Percentiles rank a stretch among this genome's conserved stretches.
Evolutionary conservation across 2,113 vertebrate genomes (phyloP).

Genomic region (Oxyruncus cristatus): DNA sequence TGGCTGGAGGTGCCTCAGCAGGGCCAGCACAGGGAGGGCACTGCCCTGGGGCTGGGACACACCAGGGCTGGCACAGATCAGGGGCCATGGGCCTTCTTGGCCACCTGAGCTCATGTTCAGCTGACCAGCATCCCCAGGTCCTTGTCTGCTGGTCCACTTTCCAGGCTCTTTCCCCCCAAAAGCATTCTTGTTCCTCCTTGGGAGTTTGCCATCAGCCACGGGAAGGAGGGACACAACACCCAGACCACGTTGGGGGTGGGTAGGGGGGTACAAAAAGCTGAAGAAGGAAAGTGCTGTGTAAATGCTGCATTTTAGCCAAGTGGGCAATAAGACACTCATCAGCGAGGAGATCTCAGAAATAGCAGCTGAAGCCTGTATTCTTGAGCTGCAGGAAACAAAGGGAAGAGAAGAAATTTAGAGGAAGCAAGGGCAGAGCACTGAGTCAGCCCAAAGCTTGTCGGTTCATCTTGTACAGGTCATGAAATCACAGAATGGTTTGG

Average conservation of each 20-base stretch:
- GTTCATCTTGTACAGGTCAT: not conserved
- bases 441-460: not conserved
- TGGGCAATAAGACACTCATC: not conserved
- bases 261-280: not conserved
- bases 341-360: not conserved
- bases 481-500: not conserved
- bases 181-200: not conserved
- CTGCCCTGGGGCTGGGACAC: not conserved
- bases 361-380: not conserved
- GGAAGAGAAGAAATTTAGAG: not conserved
- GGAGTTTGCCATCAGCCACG: not conserved
- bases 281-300: not conserved
- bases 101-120: not conserved
- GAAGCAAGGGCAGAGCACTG: not conserved
- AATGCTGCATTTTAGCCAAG: not conserved
- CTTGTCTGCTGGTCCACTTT: not conserved
- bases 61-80: not conserved
- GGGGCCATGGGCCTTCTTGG: not conserved
- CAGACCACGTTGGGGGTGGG: fast-evolving
- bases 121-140: not conserved
- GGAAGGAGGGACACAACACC: not conserved
- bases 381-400: not conserved
- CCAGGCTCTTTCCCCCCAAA: not conserved
- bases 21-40: not conserved
- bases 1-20: not conserved